phyloP scores from a whole-genome alignment of 2,113 vertebrate species.

The Catagonus wagneri region DNA sequence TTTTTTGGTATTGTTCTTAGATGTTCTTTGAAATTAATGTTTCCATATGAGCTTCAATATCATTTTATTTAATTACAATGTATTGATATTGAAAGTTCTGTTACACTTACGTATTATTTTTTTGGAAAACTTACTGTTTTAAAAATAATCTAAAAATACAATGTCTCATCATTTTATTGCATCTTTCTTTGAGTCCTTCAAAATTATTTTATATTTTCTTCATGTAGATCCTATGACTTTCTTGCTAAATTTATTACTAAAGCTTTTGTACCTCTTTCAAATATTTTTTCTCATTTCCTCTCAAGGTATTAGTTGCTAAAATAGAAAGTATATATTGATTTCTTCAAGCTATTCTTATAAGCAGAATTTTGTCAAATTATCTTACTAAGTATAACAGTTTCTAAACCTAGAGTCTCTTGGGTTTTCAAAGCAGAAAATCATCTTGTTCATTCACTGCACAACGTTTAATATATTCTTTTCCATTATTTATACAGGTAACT shows the following conservation, averaged over 20 bases:
- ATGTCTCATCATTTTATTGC: background rate
- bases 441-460: background rate
- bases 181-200: background rate
- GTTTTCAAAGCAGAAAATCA: slow-evolving; percentile 13
- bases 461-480: slow-evolving; percentile 31
- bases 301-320: background rate
- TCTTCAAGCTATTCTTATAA: background rate
- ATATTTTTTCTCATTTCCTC: background rate
- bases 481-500: background rate
- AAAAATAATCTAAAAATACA: background rate
- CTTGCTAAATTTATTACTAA: slow-evolving; percentile 11
- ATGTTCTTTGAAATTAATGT: background rate
- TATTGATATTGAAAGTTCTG: background rate
- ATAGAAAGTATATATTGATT: slow-evolving; percentile 8
- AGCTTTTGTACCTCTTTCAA: background rate
- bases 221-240: background rate
- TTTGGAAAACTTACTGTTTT: background rate
- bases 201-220: background rate
- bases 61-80: background rate
- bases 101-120: background rate
- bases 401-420: background rate
- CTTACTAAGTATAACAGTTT: background rate
- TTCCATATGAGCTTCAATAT: background rate
- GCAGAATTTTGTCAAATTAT: background rate
- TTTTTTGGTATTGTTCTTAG: background rate